Conservation (phyloP, 2,888 invertebrate genomes). For the Epinotia ramella region DNA sequence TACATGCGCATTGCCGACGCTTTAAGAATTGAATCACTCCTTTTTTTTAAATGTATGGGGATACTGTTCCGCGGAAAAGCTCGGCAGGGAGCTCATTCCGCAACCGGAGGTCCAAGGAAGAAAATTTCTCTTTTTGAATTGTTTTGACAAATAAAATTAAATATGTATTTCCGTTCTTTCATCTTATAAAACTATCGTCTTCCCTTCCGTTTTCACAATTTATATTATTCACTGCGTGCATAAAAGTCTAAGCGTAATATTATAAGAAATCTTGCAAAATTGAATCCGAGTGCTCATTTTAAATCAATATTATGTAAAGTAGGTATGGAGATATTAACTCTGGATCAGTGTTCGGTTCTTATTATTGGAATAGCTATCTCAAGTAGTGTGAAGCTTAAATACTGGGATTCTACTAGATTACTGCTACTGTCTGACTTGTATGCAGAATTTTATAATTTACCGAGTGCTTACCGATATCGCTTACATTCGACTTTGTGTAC, state of each 20-base stretch:
- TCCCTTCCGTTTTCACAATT: background rate
- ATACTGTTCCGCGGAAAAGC: too few species aligned
- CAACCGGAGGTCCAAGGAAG: too few species aligned
- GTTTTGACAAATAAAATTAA: too few species aligned
- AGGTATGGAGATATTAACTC: conserved; percentile 31
- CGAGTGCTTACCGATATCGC: too few species aligned
- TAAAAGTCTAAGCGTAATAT: conserved; percentile 1
- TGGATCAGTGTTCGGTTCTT: conserved; percentile 30
- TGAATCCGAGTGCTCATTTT: conserved; percentile 15
- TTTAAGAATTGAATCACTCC: too few species aligned
- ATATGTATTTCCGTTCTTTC: too few species aligned
- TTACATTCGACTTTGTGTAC: too few species aligned
- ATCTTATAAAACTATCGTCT: background rate
- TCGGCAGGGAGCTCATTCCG: too few species aligned
- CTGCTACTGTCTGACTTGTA: background rate
- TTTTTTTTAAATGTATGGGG: too few species aligned
- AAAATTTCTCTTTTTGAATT: too few species aligned
- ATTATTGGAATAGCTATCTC: conserved; percentile 37
- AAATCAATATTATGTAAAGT: conserved; percentile 42
- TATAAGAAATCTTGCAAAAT: conserved; percentile 10
- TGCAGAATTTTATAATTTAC: too few species aligned
- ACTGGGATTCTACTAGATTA: background rate
- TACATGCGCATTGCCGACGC: too few species aligned
- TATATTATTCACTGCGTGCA: background rate
- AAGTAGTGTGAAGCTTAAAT: background rate